Percentiles rank a stretch among this genome's conserved stretches.
Conservation (phyloP, 2,888 invertebrate species). For the Euproctis similis region DNA sequence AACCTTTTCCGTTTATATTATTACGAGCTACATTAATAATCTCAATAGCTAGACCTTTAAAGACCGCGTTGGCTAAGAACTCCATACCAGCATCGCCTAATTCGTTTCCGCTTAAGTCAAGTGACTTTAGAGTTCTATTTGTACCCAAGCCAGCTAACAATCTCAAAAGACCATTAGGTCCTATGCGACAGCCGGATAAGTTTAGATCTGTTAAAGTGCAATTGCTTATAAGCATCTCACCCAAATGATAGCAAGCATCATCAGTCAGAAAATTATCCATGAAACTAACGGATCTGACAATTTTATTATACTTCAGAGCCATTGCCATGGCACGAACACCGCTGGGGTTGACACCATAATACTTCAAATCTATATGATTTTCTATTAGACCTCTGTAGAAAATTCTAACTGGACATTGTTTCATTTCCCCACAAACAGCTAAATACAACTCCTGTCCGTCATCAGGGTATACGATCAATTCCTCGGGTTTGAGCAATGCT, state of each 20-base stretch:
- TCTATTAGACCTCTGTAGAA: conserved; percentile 40
- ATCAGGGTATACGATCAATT: conserved; percentile 30
- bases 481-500: conserved; percentile 38
- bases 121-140: conserved; percentile 30
- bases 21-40: conserved; percentile 43
- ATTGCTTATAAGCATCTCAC: conserved; percentile 44
- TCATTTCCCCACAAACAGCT: conserved; percentile 45
- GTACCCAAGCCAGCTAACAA: conserved; percentile 27
- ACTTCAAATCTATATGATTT: conserved; percentile 41
- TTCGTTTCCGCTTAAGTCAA: conserved; percentile 42
- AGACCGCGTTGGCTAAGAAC: conserved; percentile 31
- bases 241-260: conserved; percentile 53
- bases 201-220: conserved; percentile 36
- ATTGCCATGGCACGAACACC: conserved; percentile 47
- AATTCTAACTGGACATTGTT: conserved; percentile 34
- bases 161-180: conserved; percentile 32
- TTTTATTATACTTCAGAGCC: conserved; percentile 42
- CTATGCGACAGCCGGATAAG: conserved; percentile 52
- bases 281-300: conserved; percentile 38
- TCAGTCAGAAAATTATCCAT: conserved; percentile 47
- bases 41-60: conserved; percentile 32
- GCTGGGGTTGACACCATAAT: conserved; percentile 47
- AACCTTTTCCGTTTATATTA: conserved; percentile 35
- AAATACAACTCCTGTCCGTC: conserved; percentile 56
- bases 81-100: conserved; percentile 38